Conservation (phyloP, 2,113 vertebrate genomes). For the Rattus norvegicus region GRCr8 NC_086023.1:78480001-78480500, state of each 20-base stretch:
- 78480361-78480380: neutral
- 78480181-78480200: neutral
- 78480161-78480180: neutral
- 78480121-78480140: neutral
- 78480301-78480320: slow-evolving; percentile 29
- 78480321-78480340: neutral
- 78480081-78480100: slow-evolving; percentile 3
- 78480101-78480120: neutral
- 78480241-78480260: slow-evolving; percentile 34
- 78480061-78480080: slow-evolving; percentile 7
- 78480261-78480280: neutral
- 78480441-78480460: neutral
- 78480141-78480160: neutral
- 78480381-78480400: neutral
- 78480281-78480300: neutral
- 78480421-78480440: neutral
- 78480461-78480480: neutral
- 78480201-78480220: slow-evolving; percentile 32
- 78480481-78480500: neutral
- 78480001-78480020: slow-evolving; percentile 21
- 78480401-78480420: neutral
- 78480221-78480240: slow-evolving; percentile 55
- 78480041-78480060: neutral
- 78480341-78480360: neutral
- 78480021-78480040: neutral